Base-by-base conservation (phyloP, 2,113 vertebrate species). In the Gymnorhina tibicen region DNA sequence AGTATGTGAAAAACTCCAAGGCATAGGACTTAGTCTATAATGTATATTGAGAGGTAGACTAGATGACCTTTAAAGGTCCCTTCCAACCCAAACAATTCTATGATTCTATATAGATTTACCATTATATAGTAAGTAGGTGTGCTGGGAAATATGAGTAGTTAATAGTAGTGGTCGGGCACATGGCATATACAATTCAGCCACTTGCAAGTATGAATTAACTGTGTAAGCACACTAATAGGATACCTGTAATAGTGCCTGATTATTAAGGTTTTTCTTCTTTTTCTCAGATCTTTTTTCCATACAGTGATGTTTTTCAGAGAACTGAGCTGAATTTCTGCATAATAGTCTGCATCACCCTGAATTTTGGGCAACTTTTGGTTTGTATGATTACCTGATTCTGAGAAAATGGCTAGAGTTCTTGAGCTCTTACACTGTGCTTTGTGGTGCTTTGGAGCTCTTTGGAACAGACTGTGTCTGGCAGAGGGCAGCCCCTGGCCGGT, bases 401-500 rank as follows among this genome's bases (percentile, higher is more conserved):
- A 84, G 32, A 75, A 69, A 49, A 69, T 4, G 3, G 3, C 26
- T 35, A 33, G 5, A 66, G 6, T 8, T 55, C 26, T 23, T 28
- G 26, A 16, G 19, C 28, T 52, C 72, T 77, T 39, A 77, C 17
- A 13, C 22, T 1, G 3, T 33, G 11, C 23, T 19, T 32, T 74
- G 18, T 0, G 1, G 8, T 5, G 8, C 4, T 9, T 16, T 39
- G 26, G 10, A 84, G 22, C 4, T 4, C 13, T 50, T 39, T 50
- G 33, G 37, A 78, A 13, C 13, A 14, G 11, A 5, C 19, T 50
- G 27, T 44, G 23, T 37, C 16, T 49, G 28, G 50, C 20, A 50
- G 10, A 72, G 9, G 19, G 9, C 22, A 70, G 49, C 3, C 16
- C 7, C 22, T 37, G 22, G 3, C 4, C 4, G 5, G 13, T 70